A percentile compares a stretch with the other conserved stretches of the same genome.
Conservation (phyloP, 1,140 invertebrate genomes). For the Drosophila prosaltans region DNA sequence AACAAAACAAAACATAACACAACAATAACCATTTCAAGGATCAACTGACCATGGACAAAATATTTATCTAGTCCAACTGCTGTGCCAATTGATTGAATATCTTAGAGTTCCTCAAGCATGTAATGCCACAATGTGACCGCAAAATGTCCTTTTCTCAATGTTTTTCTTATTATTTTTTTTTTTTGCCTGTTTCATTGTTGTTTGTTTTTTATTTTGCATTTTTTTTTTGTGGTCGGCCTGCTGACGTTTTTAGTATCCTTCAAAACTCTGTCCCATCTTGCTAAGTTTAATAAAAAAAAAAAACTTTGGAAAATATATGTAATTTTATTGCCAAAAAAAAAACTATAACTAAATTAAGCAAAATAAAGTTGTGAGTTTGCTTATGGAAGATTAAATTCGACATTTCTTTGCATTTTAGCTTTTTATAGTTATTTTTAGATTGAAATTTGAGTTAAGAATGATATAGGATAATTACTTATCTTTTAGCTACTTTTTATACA, state of each 20-base stretch:
- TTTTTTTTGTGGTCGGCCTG: constrained; percentile 26
- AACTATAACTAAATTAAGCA: too few relatives aligned
- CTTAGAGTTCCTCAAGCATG: constrained; percentile 33
- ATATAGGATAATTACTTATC: too few relatives aligned
- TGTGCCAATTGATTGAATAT: constrained; percentile 10
- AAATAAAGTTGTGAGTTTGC: too few relatives aligned
- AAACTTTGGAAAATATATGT: too few relatives aligned
- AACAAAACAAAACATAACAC: neutral
- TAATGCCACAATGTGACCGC: constrained; percentile 54
- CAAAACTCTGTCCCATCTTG: neutral
- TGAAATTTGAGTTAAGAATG: too few relatives aligned
- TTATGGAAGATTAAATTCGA: too few relatives aligned
- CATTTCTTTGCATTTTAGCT: too few relatives aligned
- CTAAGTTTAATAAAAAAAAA: neutral
- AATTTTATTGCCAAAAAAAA: too few relatives aligned
- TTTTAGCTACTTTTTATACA: too few relatives aligned
- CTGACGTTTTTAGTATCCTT: constrained; percentile 28
- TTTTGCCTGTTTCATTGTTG: neutral
- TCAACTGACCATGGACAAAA: constrained; percentile 53
- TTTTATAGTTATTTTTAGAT: too few relatives aligned
- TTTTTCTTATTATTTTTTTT: neutral
- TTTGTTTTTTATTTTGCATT: neutral
- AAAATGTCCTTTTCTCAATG: constrained; percentile 46
- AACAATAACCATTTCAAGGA: constrained; percentile 21
- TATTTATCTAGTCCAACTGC: constrained; percentile 32